Evolutionary conservation across 1,140 invertebrate genomes (phyloP), one percentile per base, ranked within the genome.

Genomic region (Stegodyphus mimosarum): DNA sequence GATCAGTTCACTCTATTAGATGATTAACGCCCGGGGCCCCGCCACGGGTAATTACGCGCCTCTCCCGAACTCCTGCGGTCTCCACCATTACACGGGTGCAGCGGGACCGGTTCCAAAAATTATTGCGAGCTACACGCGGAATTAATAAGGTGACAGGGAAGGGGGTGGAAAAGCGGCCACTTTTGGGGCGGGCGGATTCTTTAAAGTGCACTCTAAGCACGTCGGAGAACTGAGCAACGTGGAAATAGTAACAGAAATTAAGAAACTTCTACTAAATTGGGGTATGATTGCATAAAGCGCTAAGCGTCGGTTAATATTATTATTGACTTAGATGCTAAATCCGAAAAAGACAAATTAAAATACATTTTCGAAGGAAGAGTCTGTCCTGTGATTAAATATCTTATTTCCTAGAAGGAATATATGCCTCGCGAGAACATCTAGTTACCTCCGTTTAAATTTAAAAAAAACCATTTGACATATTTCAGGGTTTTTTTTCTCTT

Each of bases 1-100:
- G 72, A 84, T 84, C 81, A 84, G 72, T 84, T 75, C 81, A 84
- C 81, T 84, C 81, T 84, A 84, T 84, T 84, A 84, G 81, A 84
- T 84, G 81, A 84, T 84, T 75, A 84, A 75, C 73, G 81, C 81
- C 73, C 15, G 50, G 63, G 81, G 81, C 63, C 51, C 50, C 50
- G 81, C 81, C 64, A 76, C 63, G 81, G 81, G 81, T 76, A 84
- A 84, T 84, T 84, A 84, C 55, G 33, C 51, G 64, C 60, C 81
- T 15, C 74, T 13, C 17, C 72, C 71, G 72, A 81, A 81, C 71
- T 81, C 15, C 55, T 60, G 55, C 64, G 55, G 55, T 10, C 9
- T 60, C 15, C 9, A 60, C 15, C 9, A 60, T 9, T 10, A 15
- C 9, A 15, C 9, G 55, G 55, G 55, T 60, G 55, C 9, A 10